These are phyloP conservation scores for Pseudorhombus dupliciocellatus DNA, from an alignment of 2,113 vertebrate genomes.

Conservation along the genomic window DNA sequence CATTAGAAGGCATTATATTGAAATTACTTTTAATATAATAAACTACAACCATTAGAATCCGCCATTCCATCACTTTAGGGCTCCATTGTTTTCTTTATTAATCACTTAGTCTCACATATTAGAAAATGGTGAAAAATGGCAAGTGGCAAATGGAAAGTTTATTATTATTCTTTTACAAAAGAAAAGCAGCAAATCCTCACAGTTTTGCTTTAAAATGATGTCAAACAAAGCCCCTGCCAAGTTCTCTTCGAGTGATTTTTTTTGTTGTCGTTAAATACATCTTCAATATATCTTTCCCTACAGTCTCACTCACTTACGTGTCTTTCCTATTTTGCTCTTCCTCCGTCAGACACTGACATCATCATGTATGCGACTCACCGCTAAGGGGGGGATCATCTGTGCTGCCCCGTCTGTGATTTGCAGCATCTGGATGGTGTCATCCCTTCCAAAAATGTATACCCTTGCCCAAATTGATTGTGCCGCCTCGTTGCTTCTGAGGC, in stretches of 20 bases:
- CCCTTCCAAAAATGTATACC: constrained; percentile 75
- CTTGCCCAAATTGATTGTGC: constrained; percentile 84
- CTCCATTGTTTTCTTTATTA: not conserved
- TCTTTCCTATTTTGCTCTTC: not conserved
- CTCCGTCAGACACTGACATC: constrained; percentile 8
- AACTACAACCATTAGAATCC: not conserved
- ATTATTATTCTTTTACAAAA: no score
- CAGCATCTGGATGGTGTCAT: constrained; percentile 83
- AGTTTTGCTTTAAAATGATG: no score
- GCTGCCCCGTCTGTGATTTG: constrained; percentile 49
- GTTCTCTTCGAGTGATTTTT: not conserved
- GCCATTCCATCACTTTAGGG: not conserved
- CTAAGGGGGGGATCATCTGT: constrained; percentile 53
- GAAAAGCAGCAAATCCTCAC: no score
- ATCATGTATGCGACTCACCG: constrained; percentile 46
- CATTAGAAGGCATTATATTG: not conserved
- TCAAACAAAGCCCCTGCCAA: not conserved
- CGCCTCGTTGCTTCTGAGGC: constrained; percentile 74
- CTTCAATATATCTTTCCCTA: not conserved
- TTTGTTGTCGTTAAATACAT: not conserved
- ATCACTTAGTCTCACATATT: no score
- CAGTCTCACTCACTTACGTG: not conserved
- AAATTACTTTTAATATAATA: not conserved
- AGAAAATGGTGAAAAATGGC: no score
- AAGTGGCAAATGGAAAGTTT: no score